phyloP scores from a whole-genome alignment of 2,797 vertebrate species.

The Odontamblyopus rebecca region DNA sequence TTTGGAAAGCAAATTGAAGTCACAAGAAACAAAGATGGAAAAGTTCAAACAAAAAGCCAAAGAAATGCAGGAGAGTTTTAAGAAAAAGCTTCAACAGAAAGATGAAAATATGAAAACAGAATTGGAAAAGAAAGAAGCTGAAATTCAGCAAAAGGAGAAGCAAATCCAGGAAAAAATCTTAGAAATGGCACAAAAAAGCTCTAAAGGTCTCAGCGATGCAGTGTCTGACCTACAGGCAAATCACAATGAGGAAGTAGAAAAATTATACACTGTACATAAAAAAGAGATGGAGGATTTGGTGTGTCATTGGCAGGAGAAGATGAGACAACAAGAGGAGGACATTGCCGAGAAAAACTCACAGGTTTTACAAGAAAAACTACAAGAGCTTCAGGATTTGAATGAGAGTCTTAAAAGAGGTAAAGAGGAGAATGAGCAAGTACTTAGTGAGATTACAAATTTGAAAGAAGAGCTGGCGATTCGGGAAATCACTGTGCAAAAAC shows the following conservation, averaged over 20 bases:
- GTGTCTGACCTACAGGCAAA: slow-evolving; percentile 86
- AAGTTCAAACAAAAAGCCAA: slow-evolving; percentile 87
- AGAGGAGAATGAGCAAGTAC: slow-evolving; percentile 77
- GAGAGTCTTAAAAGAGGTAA: slow-evolving; percentile 67
- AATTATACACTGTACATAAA: slow-evolving; percentile 74
- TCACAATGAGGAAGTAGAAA: slow-evolving; percentile 87
- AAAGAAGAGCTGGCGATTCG: slow-evolving; percentile 81
- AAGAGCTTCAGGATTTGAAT: slow-evolving; percentile 80
- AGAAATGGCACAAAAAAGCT: slow-evolving; percentile 88
- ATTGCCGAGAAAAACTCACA: slow-evolving; percentile 79
- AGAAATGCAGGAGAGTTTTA: slow-evolving; percentile 88
- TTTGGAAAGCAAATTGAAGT: slow-evolving; percentile 85
- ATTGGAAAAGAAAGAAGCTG: slow-evolving; percentile 84
- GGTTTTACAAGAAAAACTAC: slow-evolving; percentile 83
- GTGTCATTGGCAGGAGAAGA: slow-evolving; percentile 79
- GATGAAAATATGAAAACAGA: slow-evolving; percentile 88
- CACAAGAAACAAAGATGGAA: slow-evolving; percentile 87
- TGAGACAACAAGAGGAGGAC: slow-evolving; percentile 83
- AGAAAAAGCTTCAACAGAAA: slow-evolving; percentile 87
- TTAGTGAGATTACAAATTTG: slow-evolving; percentile 71
- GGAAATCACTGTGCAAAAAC: slow-evolving; percentile 78
- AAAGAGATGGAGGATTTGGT: slow-evolving; percentile 73
- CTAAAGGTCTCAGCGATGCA: slow-evolving; percentile 82
- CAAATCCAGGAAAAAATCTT: slow-evolving; percentile 87
- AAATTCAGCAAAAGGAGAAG: slow-evolving; percentile 87